Conservation (phyloP, 1,140 invertebrate genomes). For the Cydia pomonella region DNA sequence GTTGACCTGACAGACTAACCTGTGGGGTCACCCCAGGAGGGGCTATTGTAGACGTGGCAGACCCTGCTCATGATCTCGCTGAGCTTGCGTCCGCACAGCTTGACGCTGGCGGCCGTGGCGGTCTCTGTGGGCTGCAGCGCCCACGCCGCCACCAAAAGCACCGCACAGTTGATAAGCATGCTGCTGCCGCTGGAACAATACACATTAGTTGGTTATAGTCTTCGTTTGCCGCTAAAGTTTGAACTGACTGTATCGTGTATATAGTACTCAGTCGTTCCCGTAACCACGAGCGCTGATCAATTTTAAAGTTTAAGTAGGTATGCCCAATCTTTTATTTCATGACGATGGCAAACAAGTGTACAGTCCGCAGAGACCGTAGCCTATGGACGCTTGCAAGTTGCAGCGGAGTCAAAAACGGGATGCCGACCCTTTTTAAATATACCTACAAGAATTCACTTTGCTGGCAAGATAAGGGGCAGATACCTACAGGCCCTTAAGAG, state of each 20-base stretch:
- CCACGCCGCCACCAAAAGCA: slow-evolving; percentile 56
- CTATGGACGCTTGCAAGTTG: not conserved
- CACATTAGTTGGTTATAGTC: not conserved
- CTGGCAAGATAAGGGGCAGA: too few relatives aligned
- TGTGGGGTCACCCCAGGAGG: slow-evolving; percentile 70
- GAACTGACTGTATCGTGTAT: too few relatives aligned
- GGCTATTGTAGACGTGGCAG: slow-evolving; percentile 73
- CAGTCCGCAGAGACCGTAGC: too few relatives aligned
- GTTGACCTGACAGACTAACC: slow-evolving; percentile 45
- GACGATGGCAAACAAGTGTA: too few relatives aligned
- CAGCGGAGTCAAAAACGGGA: not conserved
- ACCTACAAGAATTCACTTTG: too few relatives aligned
- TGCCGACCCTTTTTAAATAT: too few relatives aligned
- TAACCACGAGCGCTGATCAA: too few relatives aligned
- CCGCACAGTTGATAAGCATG: slow-evolving; percentile 56
- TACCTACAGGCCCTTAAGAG: too few relatives aligned
- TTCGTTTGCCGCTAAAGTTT: too few relatives aligned
- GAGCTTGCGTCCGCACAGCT: slow-evolving; percentile 68
- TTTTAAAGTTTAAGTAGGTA: too few relatives aligned
- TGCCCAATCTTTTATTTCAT: not conserved
- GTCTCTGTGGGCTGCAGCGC: slow-evolving; percentile 51
- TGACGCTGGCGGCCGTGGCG: slow-evolving; percentile 52
- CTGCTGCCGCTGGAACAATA: slow-evolving; percentile 48
- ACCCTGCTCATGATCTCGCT: slow-evolving; percentile 69
- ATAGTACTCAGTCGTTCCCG: too few relatives aligned